Evolutionary conservation across 2,888 invertebrate species (phyloP), one percentile per base, ranked within the genome.

Genomic region (Epistrophella euchroma): DNA sequence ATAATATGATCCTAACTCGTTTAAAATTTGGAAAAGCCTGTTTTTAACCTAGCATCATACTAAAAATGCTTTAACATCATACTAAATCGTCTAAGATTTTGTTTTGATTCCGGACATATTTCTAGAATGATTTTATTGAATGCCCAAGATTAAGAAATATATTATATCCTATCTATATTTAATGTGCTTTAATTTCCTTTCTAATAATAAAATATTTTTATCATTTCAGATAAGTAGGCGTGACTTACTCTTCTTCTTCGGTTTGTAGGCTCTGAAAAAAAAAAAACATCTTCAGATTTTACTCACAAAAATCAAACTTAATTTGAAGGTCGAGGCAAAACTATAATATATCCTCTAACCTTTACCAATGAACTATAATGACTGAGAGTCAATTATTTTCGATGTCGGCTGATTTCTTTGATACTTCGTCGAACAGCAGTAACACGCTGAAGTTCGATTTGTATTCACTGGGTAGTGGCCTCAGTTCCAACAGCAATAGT

Each of bases 331-430:
- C 28, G 78, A 66, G 72, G 78, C 72, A 35, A 17, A 47, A 72
- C 11, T 47, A 25, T 17, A 78, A 55, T 17, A 52, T 2, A 52
- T 9, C 52, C 68, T 75, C 55, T 45, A 72, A 66, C 68, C 78
- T 71, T 72, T 71, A 81, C 79, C 70, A 83, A 87, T 87, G 87
- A 75, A 89, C 22, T 60, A 60, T 88, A 87, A 92, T 92, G 92
- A 92, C 92, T 90, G 92, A 92, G 88, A 92, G 92, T 89, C 92
- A 92, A 90, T 68, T 92, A 83, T 92, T 91, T 89, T 89, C 92
- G 89, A 91, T 92, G 91, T 91, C 92, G 89, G 91, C 92, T 88
- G 92, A 92, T 89, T 91, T 92, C 89, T 92, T 92, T 90, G 92
- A 92, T 90, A 91, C 90, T 80, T 91, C 92, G 88, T 92, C 92